Conservation (phyloP, 2,797 vertebrate species). For the Phrynocephalus guinanensis region DNA sequence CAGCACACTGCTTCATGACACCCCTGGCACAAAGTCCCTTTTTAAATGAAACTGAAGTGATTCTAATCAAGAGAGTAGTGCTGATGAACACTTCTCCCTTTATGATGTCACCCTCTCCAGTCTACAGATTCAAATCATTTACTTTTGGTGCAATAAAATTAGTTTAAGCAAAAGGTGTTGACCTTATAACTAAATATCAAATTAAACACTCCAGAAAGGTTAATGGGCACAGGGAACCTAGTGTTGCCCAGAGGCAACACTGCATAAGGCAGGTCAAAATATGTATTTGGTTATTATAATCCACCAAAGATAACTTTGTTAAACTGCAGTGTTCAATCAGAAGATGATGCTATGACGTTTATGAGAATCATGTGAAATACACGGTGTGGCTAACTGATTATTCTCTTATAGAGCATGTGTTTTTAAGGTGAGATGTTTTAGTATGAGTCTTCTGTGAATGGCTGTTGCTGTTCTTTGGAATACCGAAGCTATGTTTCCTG, state of each 20-base stretch:
- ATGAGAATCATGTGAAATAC: neutral
- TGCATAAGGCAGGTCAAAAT: neutral
- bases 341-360: neutral
- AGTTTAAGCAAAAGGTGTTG: constrained; percentile 53
- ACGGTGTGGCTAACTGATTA: neutral
- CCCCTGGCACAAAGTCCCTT: neutral
- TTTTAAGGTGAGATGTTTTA: constrained; percentile 1
- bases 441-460: neutral
- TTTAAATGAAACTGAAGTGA: constrained; percentile 30
- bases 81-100: constrained; percentile 31
- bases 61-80: constrained; percentile 3
- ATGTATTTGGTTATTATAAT: neutral
- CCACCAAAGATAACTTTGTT: neutral
- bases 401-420: neutral
- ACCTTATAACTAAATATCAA: constrained; percentile 43
- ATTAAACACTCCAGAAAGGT: constrained; percentile 58
- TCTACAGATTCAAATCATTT: constrained; percentile 12
- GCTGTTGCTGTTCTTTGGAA: neutral
- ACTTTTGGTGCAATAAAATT: constrained; percentile 24
- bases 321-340: neutral
- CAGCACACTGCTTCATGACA: neutral
- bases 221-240: constrained; percentile 41
- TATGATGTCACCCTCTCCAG: neutral
- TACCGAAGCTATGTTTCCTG: neutral
- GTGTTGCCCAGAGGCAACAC: neutral